These are phyloP conservation scores for Rhinopomastus cyanomelas DNA, from an alignment of 2,113 vertebrate genomes.

Conservation along the genomic window DNA sequence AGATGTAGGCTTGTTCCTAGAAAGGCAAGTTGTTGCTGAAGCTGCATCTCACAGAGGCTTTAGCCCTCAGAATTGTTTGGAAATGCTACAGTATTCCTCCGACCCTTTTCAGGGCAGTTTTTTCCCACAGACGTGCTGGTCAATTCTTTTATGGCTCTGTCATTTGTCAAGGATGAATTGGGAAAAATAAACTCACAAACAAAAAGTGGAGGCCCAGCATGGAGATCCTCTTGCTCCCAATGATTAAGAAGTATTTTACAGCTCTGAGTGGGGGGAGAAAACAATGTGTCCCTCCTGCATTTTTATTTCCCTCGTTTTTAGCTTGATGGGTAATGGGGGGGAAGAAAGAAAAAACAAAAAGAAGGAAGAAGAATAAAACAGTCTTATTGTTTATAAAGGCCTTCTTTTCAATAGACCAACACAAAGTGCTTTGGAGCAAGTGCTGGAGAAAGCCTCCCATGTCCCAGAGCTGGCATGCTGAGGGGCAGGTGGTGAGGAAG, in stretches of 20 bases:
- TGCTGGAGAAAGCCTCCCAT: background rate
- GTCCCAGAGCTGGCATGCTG: background rate
- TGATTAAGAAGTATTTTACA: conserved; percentile 49
- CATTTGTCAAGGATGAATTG: conserved; percentile 43
- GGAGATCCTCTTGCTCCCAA: conserved; percentile 26
- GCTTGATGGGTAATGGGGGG: background rate
- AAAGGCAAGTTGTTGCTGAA: conserved; percentile 64
- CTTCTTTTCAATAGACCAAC: background rate
- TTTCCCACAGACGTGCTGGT: conserved; percentile 52
- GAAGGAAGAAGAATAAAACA: background rate
- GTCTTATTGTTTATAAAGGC: background rate
- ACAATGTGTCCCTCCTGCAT: conserved; percentile 7
- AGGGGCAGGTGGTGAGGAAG: background rate
- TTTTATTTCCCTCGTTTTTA: conserved; percentile 7
- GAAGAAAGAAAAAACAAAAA: accelerated
- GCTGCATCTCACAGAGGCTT: conserved; percentile 54
- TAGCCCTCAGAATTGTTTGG: conserved; percentile 48
- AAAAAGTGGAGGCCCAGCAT: conserved; percentile 55
- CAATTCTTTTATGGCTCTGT: conserved; percentile 36
- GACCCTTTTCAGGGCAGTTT: conserved; percentile 63
- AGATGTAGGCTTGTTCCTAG: conserved; percentile 77
- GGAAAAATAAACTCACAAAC: conserved; percentile 65
- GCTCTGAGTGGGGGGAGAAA: background rate
- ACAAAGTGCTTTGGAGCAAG: background rate
- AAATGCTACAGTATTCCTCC: conserved; percentile 54